A percentile compares a stretch with the other conserved stretches of the same genome.
Evolutionary conservation across 2,113 vertebrate genomes (phyloP).

Genomic region (Chionomys nivalis): DNA sequence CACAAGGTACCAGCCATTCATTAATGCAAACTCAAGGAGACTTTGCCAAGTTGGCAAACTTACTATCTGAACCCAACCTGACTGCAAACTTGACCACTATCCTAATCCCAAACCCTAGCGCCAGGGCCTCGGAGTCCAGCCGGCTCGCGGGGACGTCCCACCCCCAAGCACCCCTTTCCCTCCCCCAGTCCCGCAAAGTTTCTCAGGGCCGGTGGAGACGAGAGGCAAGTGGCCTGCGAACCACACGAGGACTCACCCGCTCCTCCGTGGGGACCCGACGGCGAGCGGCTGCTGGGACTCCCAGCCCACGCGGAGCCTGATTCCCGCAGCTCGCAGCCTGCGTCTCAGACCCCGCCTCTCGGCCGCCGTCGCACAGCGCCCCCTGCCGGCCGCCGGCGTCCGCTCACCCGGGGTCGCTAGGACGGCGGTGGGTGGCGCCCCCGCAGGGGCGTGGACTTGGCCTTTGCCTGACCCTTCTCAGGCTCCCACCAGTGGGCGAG

Average conservation of each 20-base stretch:
- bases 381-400: neutral
- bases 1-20: neutral
- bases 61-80: neutral
- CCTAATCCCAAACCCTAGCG: too few species aligned
- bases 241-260: conserved; percentile 56
- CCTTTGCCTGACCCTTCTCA: neutral
- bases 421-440: too few species aligned
- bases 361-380: conserved; percentile 6
- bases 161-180: too few species aligned
- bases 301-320: neutral
- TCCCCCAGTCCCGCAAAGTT: neutral
- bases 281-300: neutral
- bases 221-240: neutral
- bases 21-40: neutral
- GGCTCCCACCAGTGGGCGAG: neutral
- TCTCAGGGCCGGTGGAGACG: neutral
- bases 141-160: neutral
- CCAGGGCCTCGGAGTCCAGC: fast-evolving
- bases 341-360: neutral
- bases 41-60: conserved; percentile 13
- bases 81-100: neutral
- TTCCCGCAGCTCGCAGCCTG: fast-evolving
- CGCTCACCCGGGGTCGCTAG: neutral
- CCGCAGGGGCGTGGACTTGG: fast-evolving
- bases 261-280: neutral